phyloP scores from a whole-genome alignment of 2,113 vertebrate genomes.

The Pan troglodytes region DNA sequence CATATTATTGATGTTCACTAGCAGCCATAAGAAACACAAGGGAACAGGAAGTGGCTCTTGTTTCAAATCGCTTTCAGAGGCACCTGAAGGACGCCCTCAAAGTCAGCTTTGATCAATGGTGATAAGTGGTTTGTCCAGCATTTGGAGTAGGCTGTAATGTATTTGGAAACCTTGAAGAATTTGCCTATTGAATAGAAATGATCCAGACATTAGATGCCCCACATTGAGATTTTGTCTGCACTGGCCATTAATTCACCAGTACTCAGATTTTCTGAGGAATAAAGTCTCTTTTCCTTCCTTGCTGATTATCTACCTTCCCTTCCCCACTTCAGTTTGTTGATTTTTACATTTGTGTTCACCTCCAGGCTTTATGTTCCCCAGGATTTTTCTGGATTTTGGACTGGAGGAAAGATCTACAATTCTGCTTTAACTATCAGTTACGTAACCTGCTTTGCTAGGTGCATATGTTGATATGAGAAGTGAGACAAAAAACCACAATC shows the following conservation, averaged over 20 bases:
- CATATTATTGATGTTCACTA: slow-evolving; percentile 86
- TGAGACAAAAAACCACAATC: not conserved
- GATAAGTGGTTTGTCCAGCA: slow-evolving; percentile 71
- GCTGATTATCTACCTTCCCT: accelerated
- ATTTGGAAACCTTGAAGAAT: slow-evolving; percentile 81
- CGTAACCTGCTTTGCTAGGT: not conserved
- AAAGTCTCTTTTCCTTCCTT: not conserved
- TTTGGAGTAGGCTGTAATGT: slow-evolving; percentile 60
- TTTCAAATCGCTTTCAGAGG: slow-evolving; percentile 81
- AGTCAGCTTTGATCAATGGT: slow-evolving; percentile 81
- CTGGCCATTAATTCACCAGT: slow-evolving; percentile 38
- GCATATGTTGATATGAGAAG: not conserved
- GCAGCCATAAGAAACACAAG: slow-evolving; percentile 80
- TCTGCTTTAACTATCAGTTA: not conserved
- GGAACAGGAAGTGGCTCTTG: slow-evolving; percentile 79
- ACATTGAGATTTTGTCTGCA: not conserved
- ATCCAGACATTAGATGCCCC: slow-evolving; percentile 43
- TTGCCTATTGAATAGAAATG: slow-evolving; percentile 65
- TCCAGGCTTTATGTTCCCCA: not conserved
- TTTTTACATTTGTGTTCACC: not conserved
- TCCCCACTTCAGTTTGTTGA: not conserved
- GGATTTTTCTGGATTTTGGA: not conserved
- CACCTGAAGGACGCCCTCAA: slow-evolving; percentile 83
- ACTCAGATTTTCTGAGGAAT: not conserved
- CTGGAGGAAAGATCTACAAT: not conserved